Percentiles rank a stretch among this genome's conserved stretches.
phyloP scores from a whole-genome alignment of 30 jellyfish, hydroid and myxozoan species.

The Aurelia sp. region DNA sequence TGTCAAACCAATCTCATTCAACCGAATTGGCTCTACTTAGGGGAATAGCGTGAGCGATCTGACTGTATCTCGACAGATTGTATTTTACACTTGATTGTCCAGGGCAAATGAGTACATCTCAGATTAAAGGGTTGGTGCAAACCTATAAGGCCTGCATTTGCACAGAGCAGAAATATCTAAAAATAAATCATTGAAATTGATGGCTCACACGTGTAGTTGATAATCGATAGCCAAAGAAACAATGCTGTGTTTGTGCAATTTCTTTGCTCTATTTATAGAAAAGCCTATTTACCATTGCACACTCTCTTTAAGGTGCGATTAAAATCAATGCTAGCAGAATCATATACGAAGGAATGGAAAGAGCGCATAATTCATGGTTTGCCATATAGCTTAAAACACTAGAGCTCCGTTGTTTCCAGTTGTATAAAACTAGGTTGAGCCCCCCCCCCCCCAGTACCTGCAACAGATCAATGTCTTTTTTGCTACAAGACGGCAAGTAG shows the following conservation, averaged over 20 bases:
- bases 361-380: background rate
- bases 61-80: slow-evolving; percentile 1
- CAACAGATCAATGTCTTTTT: slow-evolving; percentile 1
- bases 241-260: too few species aligned
- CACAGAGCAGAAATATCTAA: too few species aligned
- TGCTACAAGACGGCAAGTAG: slow-evolving; percentile 6
- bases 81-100: background rate
- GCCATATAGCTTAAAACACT: background rate
- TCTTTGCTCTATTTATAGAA: too few species aligned
- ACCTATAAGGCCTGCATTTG: too few species aligned
- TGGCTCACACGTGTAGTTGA: too few species aligned
- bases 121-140: too few species aligned
- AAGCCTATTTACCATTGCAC: too few species aligned
- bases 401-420: background rate
- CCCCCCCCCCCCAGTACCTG: background rate
- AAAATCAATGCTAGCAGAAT: background rate
- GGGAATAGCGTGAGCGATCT: background rate
- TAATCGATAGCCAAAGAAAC: too few species aligned
- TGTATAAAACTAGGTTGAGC: background rate
- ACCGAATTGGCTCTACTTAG: background rate
- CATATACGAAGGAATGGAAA: slow-evolving; percentile 23
- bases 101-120: background rate
- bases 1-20: background rate
- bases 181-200: too few species aligned
- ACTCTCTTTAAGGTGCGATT: too few species aligned